These are phyloP conservation scores for Dicentrarchus labrax DNA, from an alignment of 2,113 vertebrate species.

Conservation along the genomic window DNA sequence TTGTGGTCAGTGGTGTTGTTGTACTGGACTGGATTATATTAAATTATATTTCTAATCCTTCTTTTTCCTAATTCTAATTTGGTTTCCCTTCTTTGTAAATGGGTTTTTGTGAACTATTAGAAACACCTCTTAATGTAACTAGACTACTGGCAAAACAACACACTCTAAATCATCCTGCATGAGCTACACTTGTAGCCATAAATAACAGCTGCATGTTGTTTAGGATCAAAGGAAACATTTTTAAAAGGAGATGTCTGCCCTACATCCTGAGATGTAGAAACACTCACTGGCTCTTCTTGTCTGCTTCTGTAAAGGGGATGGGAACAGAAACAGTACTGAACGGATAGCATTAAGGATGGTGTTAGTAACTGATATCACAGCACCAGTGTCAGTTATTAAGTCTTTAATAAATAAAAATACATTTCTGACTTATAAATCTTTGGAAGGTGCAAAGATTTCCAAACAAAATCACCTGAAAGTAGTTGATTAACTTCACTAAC, in stretches of 20 bases:
- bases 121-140: not conserved
- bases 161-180: too few species aligned
- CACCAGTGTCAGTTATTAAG: not conserved
- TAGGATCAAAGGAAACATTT: not conserved
- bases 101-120: not conserved
- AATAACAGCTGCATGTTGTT: not conserved
- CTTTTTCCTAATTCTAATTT: too few species aligned
- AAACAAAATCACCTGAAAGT: constrained; percentile 1
- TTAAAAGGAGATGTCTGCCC: not conserved
- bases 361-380: not conserved
- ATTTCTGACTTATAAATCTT: not conserved
- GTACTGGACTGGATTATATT: not conserved
- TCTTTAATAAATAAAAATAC: not conserved
- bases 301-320: not conserved
- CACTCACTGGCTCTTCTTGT: not conserved
- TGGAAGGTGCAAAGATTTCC: not conserved
- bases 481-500: constrained; percentile 8
- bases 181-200: not conserved
- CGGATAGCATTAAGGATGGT: not conserved
- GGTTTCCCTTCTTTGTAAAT: not conserved
- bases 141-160: too few species aligned
- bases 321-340: not conserved
- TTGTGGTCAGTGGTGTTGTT: not conserved
- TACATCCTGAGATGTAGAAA: not conserved
- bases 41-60: not conserved